Conservation (phyloP, 2,888 invertebrate genomes). For the Cylloceria caligata region DNA sequence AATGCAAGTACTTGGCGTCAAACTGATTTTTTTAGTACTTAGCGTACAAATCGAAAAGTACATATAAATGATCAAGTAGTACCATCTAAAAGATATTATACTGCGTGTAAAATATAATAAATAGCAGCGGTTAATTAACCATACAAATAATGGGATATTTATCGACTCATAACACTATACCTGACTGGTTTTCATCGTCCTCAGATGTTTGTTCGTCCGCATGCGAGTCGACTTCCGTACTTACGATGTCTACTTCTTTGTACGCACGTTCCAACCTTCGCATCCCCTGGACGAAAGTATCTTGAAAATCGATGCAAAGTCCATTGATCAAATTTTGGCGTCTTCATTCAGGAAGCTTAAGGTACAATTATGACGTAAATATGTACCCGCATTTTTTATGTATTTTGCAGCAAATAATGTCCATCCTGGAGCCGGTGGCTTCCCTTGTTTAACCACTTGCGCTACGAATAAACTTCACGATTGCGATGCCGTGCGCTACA, state of each 20-base stretch:
- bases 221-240: constrained; percentile 15
- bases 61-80: too few species aligned
- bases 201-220: too few species aligned
- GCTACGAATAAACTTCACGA: too few species aligned
- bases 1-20: too few species aligned
- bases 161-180: too few species aligned
- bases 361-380: constrained; percentile 1
- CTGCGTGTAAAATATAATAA: too few species aligned
- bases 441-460: too few species aligned
- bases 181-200: constrained; percentile 4
- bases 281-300: constrained; percentile 21
- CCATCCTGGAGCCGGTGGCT: constrained; percentile 25
- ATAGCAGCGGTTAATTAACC: too few species aligned
- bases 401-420: background rate
- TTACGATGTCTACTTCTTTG: constrained; percentile 1
- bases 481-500: too few species aligned
- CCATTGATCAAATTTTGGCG: background rate
- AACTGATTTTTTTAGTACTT: too few species aligned
- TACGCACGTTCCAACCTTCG: constrained; percentile 11
- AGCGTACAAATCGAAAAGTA: too few species aligned
- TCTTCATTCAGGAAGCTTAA: background rate
- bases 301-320: constrained; percentile 27
- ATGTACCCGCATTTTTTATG: constrained; percentile 29
- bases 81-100: too few species aligned
- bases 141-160: background rate